These are phyloP conservation scores for Sebastolobus altivelis DNA, from an alignment of 2,797 vertebrate species.

Conservation along the genomic window DNA sequence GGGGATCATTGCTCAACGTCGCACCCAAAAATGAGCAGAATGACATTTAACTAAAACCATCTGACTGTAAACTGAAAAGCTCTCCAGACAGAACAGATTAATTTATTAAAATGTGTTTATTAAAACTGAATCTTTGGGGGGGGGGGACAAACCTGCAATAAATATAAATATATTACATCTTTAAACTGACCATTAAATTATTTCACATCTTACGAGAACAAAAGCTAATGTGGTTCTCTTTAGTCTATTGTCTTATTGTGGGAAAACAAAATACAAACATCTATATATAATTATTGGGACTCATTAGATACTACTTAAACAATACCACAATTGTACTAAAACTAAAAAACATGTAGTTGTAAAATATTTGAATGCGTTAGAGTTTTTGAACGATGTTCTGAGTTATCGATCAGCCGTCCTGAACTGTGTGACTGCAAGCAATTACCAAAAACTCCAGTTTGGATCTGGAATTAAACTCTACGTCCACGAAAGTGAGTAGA, in stretches of 20 bases:
- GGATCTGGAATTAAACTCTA: constrained; percentile 36
- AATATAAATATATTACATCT: neutral
- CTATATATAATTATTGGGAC: neutral
- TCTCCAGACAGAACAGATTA: neutral
- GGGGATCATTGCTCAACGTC: neutral
- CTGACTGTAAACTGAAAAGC: neutral
- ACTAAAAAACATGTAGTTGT: neutral
- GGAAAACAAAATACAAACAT: neutral
- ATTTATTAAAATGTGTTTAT: neutral
- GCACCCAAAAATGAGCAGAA: no score
- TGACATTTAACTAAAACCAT: neutral
- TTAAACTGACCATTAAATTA: neutral
- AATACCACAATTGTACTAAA: neutral
- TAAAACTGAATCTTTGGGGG: neutral
- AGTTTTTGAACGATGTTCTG: neutral
- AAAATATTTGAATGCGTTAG: rapidly evolving
- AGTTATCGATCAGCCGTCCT: constrained; percentile 12
- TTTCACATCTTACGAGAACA: neutral
- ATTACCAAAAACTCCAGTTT: constrained; percentile 23
- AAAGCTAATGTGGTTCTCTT: neutral
- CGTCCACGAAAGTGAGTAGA: constrained; percentile 25
- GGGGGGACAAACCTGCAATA: no score
- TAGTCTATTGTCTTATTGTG: neutral
- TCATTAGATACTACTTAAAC: neutral
- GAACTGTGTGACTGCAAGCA: constrained; percentile 25